Base-by-base conservation (phyloP, 2,888 invertebrate genomes). In the Diarsia rubi region DNA sequence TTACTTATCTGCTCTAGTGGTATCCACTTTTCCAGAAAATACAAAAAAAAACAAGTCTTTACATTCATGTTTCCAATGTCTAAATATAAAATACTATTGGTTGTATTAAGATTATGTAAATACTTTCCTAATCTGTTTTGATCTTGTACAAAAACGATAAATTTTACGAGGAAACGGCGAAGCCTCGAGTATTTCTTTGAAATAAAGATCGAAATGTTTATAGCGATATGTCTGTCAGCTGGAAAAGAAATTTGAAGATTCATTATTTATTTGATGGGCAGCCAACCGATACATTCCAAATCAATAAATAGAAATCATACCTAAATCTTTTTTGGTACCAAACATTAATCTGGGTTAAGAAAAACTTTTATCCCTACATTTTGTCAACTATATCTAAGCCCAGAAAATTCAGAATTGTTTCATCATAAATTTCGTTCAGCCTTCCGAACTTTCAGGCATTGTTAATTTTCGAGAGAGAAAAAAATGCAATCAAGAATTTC, bases 401-500 rank as follows among this genome's bases (percentile, higher is more conserved):
- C 19, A 19, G 9, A 42, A 42, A 62, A 42, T 42, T 24, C n/a
- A 59, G 70, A 65, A 57, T 47, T 19, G 3, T 49, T 21, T 44
- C 54, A 49, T n/a, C 31, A 19, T 42, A 49, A 31, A 59, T 59
- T 75, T 62, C 14, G n/a, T 65, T 69, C 62, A 54, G 49, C 19
- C 2, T 47, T 60, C 16, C 27, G 8, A 76, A 69, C 24, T 71
- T 47, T 57, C 31, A 24, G 12, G 11, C 42, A 47, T 60, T 47
- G 31, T 68, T 65, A 63, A 44, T 73, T 49, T 60, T 19, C 27
- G 24, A 8, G 9, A 44, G 6, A 65, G 59, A 73, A 66, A 80
- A 68, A 82, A 85, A 72, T 64, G 49, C 67, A 72, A 78, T 81
- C 59, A 65, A 70, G 57, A 44, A 57, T 68, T 73, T 70, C 24